Percentiles rank a stretch among this genome's conserved stretches.
Evolutionary conservation across 2,888 invertebrate species (phyloP).

Genomic region (Netelia inedita): DNA sequence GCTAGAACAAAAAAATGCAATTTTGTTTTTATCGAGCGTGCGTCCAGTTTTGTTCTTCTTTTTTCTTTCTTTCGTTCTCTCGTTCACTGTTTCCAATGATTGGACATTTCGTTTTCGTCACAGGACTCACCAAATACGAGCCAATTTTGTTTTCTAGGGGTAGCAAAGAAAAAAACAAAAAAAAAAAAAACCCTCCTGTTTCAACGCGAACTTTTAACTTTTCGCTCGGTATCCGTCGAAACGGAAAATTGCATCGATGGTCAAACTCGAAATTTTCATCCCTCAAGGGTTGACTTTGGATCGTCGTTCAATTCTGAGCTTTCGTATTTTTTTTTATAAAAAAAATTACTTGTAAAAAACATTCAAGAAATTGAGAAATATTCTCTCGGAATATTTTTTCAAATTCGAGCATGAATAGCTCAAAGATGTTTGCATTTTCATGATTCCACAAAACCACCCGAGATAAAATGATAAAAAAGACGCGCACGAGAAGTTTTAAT

Average conservation of each 20-base stretch:
- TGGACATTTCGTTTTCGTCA: conserved; percentile 51
- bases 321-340: neutral
- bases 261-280: conserved; percentile 39
- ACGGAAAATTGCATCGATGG: conserved; percentile 42
- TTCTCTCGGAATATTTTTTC: neutral
- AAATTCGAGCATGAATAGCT: neutral
- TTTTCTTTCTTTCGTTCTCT: conserved; percentile 1
- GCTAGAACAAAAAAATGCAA: neutral
- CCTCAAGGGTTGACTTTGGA: conserved; percentile 23
- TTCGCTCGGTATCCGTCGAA: conserved; percentile 24
- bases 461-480: conserved; percentile 42
- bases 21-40: conserved; percentile 38
- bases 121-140: conserved; percentile 9
- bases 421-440: neutral
- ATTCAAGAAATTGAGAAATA: neutral
- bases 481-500: conserved; percentile 66
- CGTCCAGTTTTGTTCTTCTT: conserved; percentile 39
- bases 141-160: conserved; percentile 7
- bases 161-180: neutral
- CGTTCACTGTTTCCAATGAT: conserved; percentile 56
- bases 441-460: conserved; percentile 1
- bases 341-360: conserved; percentile 6
- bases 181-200: conserved; percentile 31
- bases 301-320: conserved; percentile 30
- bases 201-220: conserved; percentile 26